Evolutionary conservation across 2,113 vertebrate species (phyloP), one percentile per base, ranked within the genome.

Genomic region (Austrofundulus limnaeus): DNA sequence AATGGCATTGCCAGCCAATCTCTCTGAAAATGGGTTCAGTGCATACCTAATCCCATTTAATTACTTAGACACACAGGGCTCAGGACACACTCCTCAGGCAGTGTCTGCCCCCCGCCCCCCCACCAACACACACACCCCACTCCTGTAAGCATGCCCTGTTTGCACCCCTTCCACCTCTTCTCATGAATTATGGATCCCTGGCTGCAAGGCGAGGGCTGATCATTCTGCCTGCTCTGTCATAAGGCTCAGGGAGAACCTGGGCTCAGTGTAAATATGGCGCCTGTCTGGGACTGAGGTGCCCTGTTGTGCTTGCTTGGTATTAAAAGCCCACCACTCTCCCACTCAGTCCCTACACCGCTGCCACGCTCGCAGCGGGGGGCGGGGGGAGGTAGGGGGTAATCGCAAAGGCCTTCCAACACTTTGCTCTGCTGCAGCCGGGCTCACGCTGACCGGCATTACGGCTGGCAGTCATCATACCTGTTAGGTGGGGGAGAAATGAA

Each of bases 21-120:
- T 88, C 85, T 90, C 88, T 88, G 89, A 92, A 85, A 87, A 90
- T 86, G 85, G 87, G 87, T 85, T 89, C 90, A 88, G 87, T 73
- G 83, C 78, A 91, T 90, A 87, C 80, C 84, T 91, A 91, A 92
- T 92, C 90, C 87, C 78, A 81, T 90, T 90, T 91, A 89, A 92
- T 93, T 90, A 89, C 82, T 77, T 75, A 78, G 82, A 78, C 89
- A 87, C 79, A 89, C 83, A 88, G 79, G 89, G 87, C 87, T 89
- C 88, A 85, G 85, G 76, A 83, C 87, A 86, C 83, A 77, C 81
- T 87, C 72, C 79, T 80, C 80, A 77, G 76, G 61, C 82, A 59
- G 70, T 61, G 25, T 39, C 79, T 76, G 48, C 61, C 52, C 69
- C 66, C 72, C 28, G n/a, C n/a, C n/a, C n/a, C n/a, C n/a, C n/a